Base-by-base conservation (phyloP, 2,797 vertebrate species). In the Halcyon badia region DNA sequence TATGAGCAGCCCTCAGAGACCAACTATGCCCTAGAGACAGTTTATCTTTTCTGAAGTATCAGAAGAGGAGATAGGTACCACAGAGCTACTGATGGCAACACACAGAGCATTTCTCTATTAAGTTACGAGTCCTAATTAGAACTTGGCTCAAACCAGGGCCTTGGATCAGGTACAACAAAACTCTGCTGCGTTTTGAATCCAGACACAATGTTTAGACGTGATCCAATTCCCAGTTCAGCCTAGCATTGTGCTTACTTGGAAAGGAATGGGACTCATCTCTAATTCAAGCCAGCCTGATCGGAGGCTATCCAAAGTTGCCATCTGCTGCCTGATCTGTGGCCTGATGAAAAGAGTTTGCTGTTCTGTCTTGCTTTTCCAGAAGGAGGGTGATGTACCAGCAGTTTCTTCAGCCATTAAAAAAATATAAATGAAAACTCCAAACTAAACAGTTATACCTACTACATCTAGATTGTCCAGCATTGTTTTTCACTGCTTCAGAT, bases 291-390 rank as follows among this genome's bases (percentile, higher is more conserved):
- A 95, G 82, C 33, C 89, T n/a, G 68, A 68, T 87, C 22, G 11
- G 89, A 92, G 82, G 33, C 82, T 49, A 11, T 83, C 92, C 95
- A 96, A 83, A 95, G 79, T 94, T 95, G 84, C 94, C 94, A 95
- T 96, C 94, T 96, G 96, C 76, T 91, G 83, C 86, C 70, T 92
- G 93, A 60, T 89, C 89, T 66, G 68, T 66, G 87, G 75, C 56
- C 89, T 65, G 68, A 83, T 68, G 60, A n/a, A 61, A 18, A 48
- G 83, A 58, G 61, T 61, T 90, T 83, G 71, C 60, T 71, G 44
- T 3, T 87, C 84, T 80, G 79, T 61, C 83, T 68, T 58, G 42
- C n/a, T 77, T 11, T 83, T 91, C 52, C 61, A 89, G 87, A 39
- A 84, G 73, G 48, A 84, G 15, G 6, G 10, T 33, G 48, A 80